Base-by-base conservation (phyloP, 2,888 invertebrate genomes). In the Lumbricus terrestris region DNA sequence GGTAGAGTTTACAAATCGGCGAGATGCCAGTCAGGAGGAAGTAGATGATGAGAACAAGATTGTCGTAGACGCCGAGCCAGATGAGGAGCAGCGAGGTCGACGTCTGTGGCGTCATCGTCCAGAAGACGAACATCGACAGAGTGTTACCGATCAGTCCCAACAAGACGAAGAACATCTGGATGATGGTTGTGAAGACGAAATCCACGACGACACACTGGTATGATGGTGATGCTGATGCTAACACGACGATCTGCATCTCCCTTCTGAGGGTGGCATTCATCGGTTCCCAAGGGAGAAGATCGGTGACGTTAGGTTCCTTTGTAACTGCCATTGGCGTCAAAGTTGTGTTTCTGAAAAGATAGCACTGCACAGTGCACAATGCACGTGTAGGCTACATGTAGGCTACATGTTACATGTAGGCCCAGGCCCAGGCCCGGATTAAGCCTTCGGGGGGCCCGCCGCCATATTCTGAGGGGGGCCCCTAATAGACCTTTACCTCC, bases 121-220 rank as follows among this genome's bases (percentile, higher is more conserved):
- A 85, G 85, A 85, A 85, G 5, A 85, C 85, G 85, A 34, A 85
- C 37, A 85, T 85, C 34, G 85, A 85, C 34, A 85, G 85, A 5
- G 85, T 35, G 37, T 85, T 85, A 13, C 85, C 85, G 37, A 85
- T 8, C 37, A 85, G 8, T 33, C 85, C 85, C 20, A 85, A 35
- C 35, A 85, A 34, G 20, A 85, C 35, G 23, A 85, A 15, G 34
- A 85, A 85, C 34, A 20, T 15, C 85, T 85, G 85, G 85, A 85
- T 20, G 18, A 85, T 35, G 85, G n/a, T 85, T 20, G n/a, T n/a
- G 16, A 85, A 85, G 20, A 85, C 37, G 34, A 85, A 85, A 13
- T 85, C 85, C 37, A 85, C 85, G 5, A 85, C 85, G 35, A 15
- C 34, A 16, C 85, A 85, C 0, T 35, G 13, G n/a, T 33, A 23